These are phyloP conservation scores for Camptogramma bilineatum DNA, from an alignment of 2,888 invertebrate genomes.

Conservation along the genomic window DNA sequence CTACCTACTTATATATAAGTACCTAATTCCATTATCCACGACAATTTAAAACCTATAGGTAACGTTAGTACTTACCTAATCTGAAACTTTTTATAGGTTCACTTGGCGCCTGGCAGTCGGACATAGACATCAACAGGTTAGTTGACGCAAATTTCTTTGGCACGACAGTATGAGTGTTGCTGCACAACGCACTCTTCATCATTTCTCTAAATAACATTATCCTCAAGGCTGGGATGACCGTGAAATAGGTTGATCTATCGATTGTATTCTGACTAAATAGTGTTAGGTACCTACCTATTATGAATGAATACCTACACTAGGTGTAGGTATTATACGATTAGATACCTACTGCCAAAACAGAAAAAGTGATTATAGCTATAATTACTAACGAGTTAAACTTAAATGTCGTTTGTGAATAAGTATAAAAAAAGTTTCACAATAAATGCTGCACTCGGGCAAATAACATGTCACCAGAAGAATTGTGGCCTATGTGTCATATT, in stretches of 20 bases:
- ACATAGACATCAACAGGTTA: constrained; percentile 75
- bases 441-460: no score
- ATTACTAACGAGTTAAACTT: no score
- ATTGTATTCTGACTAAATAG: background rate
- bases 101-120: constrained; percentile 62
- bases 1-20: no score
- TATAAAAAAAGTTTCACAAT: no score
- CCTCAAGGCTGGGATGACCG: constrained; percentile 33
- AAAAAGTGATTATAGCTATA: no score
- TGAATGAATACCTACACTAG: no score
- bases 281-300: no score
- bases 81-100: constrained; percentile 59
- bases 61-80: no score
- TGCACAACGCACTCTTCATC: constrained; percentile 44
- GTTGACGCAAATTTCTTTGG: constrained; percentile 57
- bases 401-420: no score
- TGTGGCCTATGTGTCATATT: no score
- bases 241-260: constrained; percentile 27
- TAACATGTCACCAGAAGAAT: no score
- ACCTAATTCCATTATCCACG: background rate
- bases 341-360: no score
- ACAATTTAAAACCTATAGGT: constrained; percentile 1
- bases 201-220: constrained; percentile 50
- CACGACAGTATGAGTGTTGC: constrained; percentile 40
- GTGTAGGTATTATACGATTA: background rate